These are phyloP conservation scores for Drosophila imparisetae DNA, from an alignment of 2,888 invertebrate genomes.

Conservation along the genomic window DNA sequence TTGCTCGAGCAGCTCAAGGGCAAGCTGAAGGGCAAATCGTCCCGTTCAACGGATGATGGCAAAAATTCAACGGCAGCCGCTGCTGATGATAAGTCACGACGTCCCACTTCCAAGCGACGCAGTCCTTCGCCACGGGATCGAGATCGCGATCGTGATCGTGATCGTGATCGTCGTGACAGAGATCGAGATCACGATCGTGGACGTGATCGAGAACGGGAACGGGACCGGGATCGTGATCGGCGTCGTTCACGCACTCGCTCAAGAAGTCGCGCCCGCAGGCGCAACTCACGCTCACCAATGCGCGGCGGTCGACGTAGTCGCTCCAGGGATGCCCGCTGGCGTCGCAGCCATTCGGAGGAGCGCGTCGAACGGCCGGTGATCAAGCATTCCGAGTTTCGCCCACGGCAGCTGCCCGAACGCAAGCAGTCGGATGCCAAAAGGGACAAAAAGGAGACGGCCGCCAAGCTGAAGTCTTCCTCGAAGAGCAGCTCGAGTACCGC, in stretches of 20 bases:
- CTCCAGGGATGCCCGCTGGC: conserved; percentile 61
- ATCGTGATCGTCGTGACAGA: conserved; percentile 48
- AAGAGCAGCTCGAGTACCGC: conserved; percentile 35
- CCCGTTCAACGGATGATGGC: conserved; percentile 70
- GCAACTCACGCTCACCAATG: conserved; percentile 71
- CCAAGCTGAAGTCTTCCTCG: conserved; percentile 59
- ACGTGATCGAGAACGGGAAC: conserved; percentile 47
- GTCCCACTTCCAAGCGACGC: conserved; percentile 47
- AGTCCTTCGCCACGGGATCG: conserved; percentile 62
- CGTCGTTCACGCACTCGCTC: conserved; percentile 65
- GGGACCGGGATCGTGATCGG: conserved; percentile 50
- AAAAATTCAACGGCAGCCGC: conserved; percentile 26
- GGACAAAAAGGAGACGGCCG: conserved; percentile 64
- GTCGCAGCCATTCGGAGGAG: conserved; percentile 64
- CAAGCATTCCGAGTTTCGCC: conserved; percentile 84
- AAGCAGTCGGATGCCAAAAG: conserved; percentile 56
- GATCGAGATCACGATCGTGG: conserved; percentile 46
- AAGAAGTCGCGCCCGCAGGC: conserved; percentile 70
- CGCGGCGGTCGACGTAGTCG: conserved; percentile 64
- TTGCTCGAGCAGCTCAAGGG: conserved; percentile 86
- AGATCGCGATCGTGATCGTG: conserved; percentile 42
- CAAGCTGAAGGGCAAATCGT: conserved; percentile 82
- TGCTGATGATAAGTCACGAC: conserved; percentile 67
- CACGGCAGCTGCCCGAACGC: conserved; percentile 79
- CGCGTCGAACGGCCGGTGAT: conserved; percentile 83